Evolutionary conservation across 2,113 vertebrate genomes (phyloP).

Genomic region (Hypocryptadius cinnamomeus): DNA sequence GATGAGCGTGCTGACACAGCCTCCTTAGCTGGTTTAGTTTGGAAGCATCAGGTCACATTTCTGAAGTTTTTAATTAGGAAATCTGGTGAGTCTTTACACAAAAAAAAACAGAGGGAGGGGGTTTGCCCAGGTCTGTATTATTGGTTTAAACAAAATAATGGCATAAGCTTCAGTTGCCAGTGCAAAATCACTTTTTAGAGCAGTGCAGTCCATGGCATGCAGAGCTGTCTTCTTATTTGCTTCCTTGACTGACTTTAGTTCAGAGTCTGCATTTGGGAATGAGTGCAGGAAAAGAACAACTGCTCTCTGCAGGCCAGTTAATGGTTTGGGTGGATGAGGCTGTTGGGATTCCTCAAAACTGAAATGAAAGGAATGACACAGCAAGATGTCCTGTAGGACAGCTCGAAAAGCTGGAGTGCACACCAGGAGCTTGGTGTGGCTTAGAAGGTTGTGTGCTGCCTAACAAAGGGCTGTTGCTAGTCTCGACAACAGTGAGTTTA

Average conservation of each 20-base stretch:
- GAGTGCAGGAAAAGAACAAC: background rate
- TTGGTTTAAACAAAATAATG: background rate
- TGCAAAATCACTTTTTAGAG: background rate
- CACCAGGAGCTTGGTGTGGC: background rate
- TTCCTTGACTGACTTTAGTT: background rate
- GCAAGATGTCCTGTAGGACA: constrained; percentile 5
- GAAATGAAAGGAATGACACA: constrained; percentile 45
- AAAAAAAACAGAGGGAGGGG: background rate
- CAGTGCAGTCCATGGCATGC: background rate
- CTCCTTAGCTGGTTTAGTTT: background rate
- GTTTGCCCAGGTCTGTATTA: background rate
- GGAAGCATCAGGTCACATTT: background rate
- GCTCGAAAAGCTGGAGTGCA: background rate
- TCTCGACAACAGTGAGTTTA: background rate
- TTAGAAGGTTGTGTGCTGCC: background rate
- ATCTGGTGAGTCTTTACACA: background rate
- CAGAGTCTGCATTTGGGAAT: background rate
- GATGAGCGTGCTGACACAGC: background rate
- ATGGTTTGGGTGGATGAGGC: background rate
- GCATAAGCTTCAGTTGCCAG: background rate
- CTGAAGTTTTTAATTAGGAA: background rate
- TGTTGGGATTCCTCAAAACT: background rate
- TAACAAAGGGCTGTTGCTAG: background rate
- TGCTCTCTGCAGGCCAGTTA: background rate
- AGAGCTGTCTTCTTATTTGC: background rate